phyloP scores from a whole-genome alignment of 2,888 invertebrate genomes.

The Acronicta aceris region DNA sequence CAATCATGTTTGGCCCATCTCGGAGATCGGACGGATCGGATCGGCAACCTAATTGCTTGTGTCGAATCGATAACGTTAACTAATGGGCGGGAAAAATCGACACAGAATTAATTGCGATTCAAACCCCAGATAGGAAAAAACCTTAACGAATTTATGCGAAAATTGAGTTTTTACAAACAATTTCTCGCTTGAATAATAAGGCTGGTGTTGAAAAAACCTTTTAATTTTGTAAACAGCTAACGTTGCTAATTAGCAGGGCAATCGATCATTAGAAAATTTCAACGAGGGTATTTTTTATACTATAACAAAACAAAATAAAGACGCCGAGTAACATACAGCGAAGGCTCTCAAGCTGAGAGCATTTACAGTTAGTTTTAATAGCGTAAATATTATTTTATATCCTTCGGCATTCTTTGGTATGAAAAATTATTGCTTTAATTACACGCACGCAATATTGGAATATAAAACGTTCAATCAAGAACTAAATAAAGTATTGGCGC shows the following conservation, averaged over 20 bases:
- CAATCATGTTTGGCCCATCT: slow-evolving; percentile 77
- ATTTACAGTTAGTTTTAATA: slow-evolving; percentile 47
- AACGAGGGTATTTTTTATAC: slow-evolving; percentile 15
- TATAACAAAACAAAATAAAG: slow-evolving; percentile 18
- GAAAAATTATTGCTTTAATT: slow-evolving; percentile 69
- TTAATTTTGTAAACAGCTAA: slow-evolving; percentile 49
- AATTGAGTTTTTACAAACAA: slow-evolving; percentile 57
- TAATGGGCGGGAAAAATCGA: slow-evolving; percentile 77
- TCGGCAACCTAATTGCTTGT: slow-evolving; percentile 78
- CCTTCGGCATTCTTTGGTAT: slow-evolving; percentile 62
- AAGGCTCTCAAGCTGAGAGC: slow-evolving; percentile 10
- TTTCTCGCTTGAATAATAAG: slow-evolving; percentile 43
- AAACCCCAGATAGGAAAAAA: slow-evolving; percentile 59
- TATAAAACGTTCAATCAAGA: slow-evolving; percentile 69
- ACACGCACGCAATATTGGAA: slow-evolving; percentile 69
- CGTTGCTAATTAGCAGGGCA: slow-evolving; percentile 44
- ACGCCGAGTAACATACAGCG: slow-evolving; percentile 2
- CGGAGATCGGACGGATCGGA: slow-evolving; percentile 66
- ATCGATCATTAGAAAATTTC: slow-evolving; percentile 39
- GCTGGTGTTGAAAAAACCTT: slow-evolving; percentile 37
- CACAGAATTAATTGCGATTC: slow-evolving; percentile 74
- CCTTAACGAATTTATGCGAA: slow-evolving; percentile 57
- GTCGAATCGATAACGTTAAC: slow-evolving; percentile 76
- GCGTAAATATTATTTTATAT: slow-evolving; percentile 58
- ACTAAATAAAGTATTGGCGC: slow-evolving; percentile 63